A percentile compares a stretch with the other conserved stretches of the same genome.
Conservation (phyloP, 2,888 invertebrate species). For the Melanargia galathea region DNA sequence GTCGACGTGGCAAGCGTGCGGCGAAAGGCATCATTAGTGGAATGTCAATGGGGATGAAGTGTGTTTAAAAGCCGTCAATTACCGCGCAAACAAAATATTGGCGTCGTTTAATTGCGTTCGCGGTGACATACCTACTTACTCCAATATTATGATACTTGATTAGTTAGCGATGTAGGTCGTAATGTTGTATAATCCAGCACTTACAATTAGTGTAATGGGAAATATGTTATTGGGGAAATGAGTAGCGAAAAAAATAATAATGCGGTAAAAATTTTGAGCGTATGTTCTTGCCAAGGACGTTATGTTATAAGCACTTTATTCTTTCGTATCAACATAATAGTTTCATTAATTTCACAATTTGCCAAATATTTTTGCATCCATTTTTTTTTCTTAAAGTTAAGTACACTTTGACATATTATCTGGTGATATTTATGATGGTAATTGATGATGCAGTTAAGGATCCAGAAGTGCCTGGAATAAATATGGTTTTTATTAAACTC, state of each 20-base stretch:
- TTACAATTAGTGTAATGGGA: not conserved
- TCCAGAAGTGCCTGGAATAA: no score
- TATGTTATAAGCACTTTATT: no score
- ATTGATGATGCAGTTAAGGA: no score
- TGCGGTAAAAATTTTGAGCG: not conserved
- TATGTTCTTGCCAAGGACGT: not conserved
- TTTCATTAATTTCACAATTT: no score
- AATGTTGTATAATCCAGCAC: not conserved
- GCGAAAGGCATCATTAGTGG: constrained; percentile 62
- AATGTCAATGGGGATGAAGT: constrained; percentile 54
- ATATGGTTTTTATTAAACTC: no score
- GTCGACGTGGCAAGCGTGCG: constrained; percentile 50
- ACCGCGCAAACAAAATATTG: constrained; percentile 68
- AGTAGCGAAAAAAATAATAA: not conserved
- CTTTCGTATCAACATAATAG: no score
- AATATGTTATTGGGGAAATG: not conserved
- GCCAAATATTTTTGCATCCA: no score
- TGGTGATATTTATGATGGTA: no score
- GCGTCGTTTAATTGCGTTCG: constrained; percentile 57
- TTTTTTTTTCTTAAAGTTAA: no score
- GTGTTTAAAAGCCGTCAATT: constrained; percentile 73
- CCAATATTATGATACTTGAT: constrained; percentile 33
- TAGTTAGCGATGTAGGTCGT: constrained; percentile 11
- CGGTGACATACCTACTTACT: constrained; percentile 47
- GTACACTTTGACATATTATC: no score